Evolutionary conservation across 2,113 vertebrate species (phyloP).

Genomic region (Ginglymostoma cirratum): DNA sequence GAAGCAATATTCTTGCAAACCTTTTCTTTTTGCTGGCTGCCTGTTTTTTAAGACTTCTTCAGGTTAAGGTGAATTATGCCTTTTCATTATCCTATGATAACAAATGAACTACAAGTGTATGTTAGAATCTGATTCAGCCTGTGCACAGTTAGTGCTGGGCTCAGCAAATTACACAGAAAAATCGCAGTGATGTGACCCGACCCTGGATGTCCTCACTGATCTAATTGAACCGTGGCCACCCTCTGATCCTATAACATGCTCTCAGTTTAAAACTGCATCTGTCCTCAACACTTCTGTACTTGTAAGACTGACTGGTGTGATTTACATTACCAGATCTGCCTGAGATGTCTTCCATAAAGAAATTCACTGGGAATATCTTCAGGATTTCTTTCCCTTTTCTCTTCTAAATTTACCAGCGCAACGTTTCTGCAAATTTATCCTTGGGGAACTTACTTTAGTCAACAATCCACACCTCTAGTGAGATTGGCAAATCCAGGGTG

Average conservation of each 20-base stretch:
- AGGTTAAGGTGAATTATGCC: neutral
- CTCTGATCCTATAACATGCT: neutral
- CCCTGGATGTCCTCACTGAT: neutral
- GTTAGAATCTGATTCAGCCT: neutral
- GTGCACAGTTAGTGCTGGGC: neutral
- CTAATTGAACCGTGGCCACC: neutral
- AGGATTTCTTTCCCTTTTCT: neutral
- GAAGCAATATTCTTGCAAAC: neutral
- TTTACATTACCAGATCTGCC: neutral
- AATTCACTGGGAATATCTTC: neutral
- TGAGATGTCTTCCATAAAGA: neutral
- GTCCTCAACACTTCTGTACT: neutral
- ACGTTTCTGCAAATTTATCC: neutral
- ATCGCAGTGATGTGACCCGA: neutral
- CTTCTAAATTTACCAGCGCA: neutral
- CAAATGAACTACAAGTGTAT: neutral
- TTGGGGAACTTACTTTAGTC: neutral
- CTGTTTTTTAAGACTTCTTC: neutral
- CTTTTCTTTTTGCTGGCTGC: neutral
- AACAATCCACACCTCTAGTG: neutral
- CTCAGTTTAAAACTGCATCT: neutral
- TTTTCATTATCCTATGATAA: neutral
- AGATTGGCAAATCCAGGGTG: neutral
- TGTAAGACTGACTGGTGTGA: neutral
- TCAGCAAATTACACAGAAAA: neutral